Conservation (phyloP, 2,888 invertebrate species). For the Teinopalpus imperialis region DNA sequence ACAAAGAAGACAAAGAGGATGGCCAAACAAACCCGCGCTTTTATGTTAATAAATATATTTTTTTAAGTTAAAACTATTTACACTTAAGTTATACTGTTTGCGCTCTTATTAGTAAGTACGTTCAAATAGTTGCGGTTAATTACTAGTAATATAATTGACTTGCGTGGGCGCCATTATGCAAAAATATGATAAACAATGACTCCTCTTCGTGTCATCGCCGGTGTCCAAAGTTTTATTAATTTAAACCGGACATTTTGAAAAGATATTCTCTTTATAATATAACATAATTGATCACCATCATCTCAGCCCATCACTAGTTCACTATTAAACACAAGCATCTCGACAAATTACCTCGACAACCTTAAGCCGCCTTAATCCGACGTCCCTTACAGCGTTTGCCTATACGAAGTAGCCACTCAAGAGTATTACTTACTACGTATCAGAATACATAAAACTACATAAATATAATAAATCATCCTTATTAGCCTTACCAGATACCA, state of each 20-base stretch:
- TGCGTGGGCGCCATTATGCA: background rate
- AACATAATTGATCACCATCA: background rate
- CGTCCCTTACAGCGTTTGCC: no score
- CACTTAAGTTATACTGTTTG: background rate
- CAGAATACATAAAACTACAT: no score
- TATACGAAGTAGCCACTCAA: no score
- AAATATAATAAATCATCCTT: no score
- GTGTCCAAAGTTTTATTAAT: background rate
- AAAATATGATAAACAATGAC: constrained; percentile 4
- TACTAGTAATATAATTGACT: background rate
- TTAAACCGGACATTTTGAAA: background rate
- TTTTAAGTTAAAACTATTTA: background rate
- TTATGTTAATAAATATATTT: constrained; percentile 1
- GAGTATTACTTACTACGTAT: no score
- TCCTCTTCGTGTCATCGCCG: background rate
- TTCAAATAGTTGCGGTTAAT: background rate
- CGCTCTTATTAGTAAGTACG: background rate
- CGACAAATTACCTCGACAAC: no score
- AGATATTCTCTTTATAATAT: background rate
- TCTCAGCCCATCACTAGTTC: no score
- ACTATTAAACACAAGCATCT: no score
- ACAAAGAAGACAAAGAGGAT: background rate
- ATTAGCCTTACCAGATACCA: no score
- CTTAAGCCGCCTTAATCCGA: no score
- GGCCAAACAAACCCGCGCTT: background rate